phyloP scores from a whole-genome alignment of 2,113 vertebrate species.

The Halichoeres trimaculatus region DNA sequence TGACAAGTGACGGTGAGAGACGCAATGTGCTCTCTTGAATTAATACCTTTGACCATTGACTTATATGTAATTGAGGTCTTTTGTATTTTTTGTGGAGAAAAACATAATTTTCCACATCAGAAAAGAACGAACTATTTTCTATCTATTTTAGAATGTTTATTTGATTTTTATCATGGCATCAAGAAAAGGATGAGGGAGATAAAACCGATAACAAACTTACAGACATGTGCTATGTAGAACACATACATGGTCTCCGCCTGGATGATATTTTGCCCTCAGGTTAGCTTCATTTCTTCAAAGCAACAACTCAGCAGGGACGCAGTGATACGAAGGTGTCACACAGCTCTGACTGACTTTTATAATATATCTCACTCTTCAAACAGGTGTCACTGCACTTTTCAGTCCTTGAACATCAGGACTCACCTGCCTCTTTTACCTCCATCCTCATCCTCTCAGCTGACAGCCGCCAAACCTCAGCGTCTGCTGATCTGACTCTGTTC shows the following conservation, averaged over 20 bases:
- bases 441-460: neutral
- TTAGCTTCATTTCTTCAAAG: constrained; percentile 15
- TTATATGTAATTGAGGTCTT: no score
- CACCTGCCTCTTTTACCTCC: constrained; percentile 19
- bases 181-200: no score
- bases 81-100: no score
- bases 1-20: no score
- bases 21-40: no score
- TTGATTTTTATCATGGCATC: no score
- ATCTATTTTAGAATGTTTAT: no score
- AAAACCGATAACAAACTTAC: no score
- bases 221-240: neutral
- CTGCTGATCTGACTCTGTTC: neutral
- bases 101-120: no score
- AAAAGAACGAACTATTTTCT: no score
- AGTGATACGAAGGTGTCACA: constrained; percentile 12
- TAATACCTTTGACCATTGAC: no score
- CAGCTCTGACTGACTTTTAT: constrained; percentile 18
- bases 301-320: neutral
- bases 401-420: neutral
- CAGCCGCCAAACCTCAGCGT: neutral
- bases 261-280: constrained; percentile 1
- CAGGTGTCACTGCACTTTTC: constrained; percentile 23
- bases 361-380: neutral
- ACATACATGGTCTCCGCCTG: neutral